Base-by-base conservation (phyloP, 2,888 invertebrate genomes). In the Acronicta alni region DNA sequence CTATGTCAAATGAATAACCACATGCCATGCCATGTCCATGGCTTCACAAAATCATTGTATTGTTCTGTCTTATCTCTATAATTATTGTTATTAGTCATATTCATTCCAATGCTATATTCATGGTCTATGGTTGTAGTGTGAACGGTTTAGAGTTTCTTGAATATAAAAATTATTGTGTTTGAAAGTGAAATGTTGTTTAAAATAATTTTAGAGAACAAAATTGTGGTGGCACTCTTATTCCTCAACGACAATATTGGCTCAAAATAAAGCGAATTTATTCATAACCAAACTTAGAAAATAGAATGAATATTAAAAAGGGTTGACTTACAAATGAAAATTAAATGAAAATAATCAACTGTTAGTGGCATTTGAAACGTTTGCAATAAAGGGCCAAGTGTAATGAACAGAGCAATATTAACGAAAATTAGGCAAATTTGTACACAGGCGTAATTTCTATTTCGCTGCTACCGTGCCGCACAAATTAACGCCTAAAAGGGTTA, bases 401-500 rank as follows among this genome's bases (percentile, higher is more conserved):
- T 85, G 81, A 82, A 85, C 84, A 86, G 80, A 83, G 80, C 81
- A 75, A 84, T 84, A 85, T 83, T 85, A 84, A 82, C 79, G 79
- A 75, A 83, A 85, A 87, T 86, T 84, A 84, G 79, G 80, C 80
- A 77, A 85, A 89, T 86, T 87, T 83, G 81, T 84, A 79, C 81
- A 80, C 80, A 72, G 74, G 72, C 77, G 79, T 82, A 83, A 86
- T 87, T 87, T 87, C 85, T 86, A 86, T 87, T 86, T 81, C 74
- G 67, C 76, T 79, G 74, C n/a, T n/a, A n/a, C n/a, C n/a, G n/a
- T n/a, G n/a, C 77, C 75, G 77, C 79, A 79, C 76, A 77, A 83
- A 83, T 83, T 81, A 79, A 78, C 71, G 71, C 56, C 54, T 55
- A 23, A 73, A 77, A 74, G 77, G 74, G 73, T 78, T 72, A 54